Evolutionary conservation across 2,888 invertebrate genomes (phyloP), one percentile per base, ranked within the genome.

Genomic region (Alitta virens): DNA sequence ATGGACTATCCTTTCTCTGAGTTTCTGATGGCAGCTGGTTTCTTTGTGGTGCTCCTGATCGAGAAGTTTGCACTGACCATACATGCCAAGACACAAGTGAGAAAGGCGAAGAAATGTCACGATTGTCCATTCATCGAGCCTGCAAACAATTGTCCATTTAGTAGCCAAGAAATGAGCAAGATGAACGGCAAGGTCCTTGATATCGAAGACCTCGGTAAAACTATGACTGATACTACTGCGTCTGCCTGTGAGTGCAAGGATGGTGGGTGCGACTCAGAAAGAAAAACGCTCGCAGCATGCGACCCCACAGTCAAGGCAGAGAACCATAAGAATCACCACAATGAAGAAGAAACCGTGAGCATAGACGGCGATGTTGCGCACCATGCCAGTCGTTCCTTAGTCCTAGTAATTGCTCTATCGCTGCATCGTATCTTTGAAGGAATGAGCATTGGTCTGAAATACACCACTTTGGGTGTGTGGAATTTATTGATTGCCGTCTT

Each of bases 341-440:
- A 46, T 7, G 3, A 12, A 3, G 46, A 46, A 46, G 12, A 5
- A 33, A 12, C 5, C 5, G 12, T 5, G 7, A 5, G 12, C 7
- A 5, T 33, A 12, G 7, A 33, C 5, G 33, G 12, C 5, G 33
- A 33, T 12, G 33, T 33, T 5, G 5, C 33, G 33, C 46, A 27
- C 16, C 66, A 66, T 59, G 60, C 43, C 9, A 65, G 68, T 2
- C 73, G 85, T 9, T 80, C 84, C 0, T 60, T 85, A 5, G 71
- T 86, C 18, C 77, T 86, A 5, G 75, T 86, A 1, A 66, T 82
- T 12, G 85, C 86, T 5, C 74, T 86, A 0, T 86, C 85, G 0
- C 70, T 86, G 1, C 86, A 86, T 71, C 84, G 86, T 12, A 72
- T 85, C 5, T 86, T 86, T 70, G 86, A 86, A 72, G 86, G 86